Base-by-base conservation (phyloP, 2,113 vertebrate genomes). In the Prunella himalayana region DNA sequence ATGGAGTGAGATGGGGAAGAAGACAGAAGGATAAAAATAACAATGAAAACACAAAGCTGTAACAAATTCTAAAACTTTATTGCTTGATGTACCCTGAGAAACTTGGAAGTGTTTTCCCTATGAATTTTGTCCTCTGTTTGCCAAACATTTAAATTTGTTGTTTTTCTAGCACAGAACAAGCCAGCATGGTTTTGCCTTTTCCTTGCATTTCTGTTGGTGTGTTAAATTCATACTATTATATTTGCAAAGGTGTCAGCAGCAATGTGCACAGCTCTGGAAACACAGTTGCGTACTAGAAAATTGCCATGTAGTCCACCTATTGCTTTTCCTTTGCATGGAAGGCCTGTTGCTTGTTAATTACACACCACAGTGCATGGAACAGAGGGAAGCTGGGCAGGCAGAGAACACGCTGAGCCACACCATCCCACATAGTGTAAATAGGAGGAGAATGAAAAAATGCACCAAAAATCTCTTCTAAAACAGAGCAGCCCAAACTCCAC, bases 121-220 rank as follows among this genome's bases (percentile, higher is more conserved):
- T 16, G 37, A 95, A 82, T 93, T 82, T 94, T 71, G 53, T 85
- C 64, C 72, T 83, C 51, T 96, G 59, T 95, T 97, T 97, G 92
- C 88, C 92, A 96, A 95, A 95, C 95, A 94, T 91, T 96, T 92
- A 92, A 96, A 96, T 97, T 95, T 92, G 77, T 88, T 95, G 66
- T 71, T 97, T 94, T 87, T 86, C 66, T 42, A 90, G 89, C 65
- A 73, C 61, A 78, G 86, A 95, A 82, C 70, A 93, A 96, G 66
- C 64, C 92, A 96, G 87, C 73, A 56, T 89, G 94, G 49, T 76
- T 92, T 95, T 95, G 47, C 70, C 68, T 95, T 96, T 88, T 64
- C 86, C 73, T 81, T 95, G 42, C 61, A 78, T 96, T 96, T 80
- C 82, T 89, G 61, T 39, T 22, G 4, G 35, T 77, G 81, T 95